These are phyloP conservation scores for Asobara japonica DNA, from an alignment of 1,140 invertebrate genomes.

Conservation along the genomic window DNA sequence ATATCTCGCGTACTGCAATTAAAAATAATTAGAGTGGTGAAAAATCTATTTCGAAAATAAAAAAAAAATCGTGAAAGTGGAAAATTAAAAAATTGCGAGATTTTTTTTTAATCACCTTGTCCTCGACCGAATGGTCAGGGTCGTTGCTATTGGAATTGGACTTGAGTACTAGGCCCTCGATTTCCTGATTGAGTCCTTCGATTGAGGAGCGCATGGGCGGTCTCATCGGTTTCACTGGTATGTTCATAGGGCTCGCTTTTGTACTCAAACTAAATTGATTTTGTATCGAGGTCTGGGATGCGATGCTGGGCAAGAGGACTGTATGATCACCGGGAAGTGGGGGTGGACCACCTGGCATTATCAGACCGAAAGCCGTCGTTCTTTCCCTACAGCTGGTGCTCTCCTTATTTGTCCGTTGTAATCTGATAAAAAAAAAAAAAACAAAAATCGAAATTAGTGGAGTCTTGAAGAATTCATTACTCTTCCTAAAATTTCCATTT, in stretches of 20 bases:
- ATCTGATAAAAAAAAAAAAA: conserved; percentile 43
- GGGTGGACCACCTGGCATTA: conserved; percentile 62
- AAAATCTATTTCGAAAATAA: background rate
- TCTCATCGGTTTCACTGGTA: conserved; percentile 69
- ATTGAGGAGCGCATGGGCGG: conserved; percentile 82
- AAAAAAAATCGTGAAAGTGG: background rate
- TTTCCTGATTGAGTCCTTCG: conserved; percentile 86
- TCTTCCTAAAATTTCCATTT: background rate
- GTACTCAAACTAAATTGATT: conserved; percentile 64
- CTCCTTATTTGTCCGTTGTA: conserved; percentile 66
- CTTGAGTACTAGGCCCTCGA: conserved; percentile 77
- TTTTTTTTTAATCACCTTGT: conserved; percentile 52
- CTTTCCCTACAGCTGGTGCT: conserved; percentile 65
- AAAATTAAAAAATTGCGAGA: background rate
- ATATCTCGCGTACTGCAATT: conserved; percentile 60
- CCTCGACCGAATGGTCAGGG: conserved; percentile 60
- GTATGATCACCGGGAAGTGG: conserved; percentile 64
- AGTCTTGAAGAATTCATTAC: background rate
- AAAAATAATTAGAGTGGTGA: background rate
- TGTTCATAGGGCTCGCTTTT: conserved; percentile 70
- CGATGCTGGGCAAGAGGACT: conserved; percentile 63
- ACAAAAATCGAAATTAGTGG: conserved; percentile 7
- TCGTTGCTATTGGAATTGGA: conserved; percentile 58
- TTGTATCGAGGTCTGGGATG: conserved; percentile 61
- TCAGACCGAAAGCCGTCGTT: conserved; percentile 64